Base-by-base conservation (phyloP, 2,797 vertebrate species). In the Rallus crepitans region DNA sequence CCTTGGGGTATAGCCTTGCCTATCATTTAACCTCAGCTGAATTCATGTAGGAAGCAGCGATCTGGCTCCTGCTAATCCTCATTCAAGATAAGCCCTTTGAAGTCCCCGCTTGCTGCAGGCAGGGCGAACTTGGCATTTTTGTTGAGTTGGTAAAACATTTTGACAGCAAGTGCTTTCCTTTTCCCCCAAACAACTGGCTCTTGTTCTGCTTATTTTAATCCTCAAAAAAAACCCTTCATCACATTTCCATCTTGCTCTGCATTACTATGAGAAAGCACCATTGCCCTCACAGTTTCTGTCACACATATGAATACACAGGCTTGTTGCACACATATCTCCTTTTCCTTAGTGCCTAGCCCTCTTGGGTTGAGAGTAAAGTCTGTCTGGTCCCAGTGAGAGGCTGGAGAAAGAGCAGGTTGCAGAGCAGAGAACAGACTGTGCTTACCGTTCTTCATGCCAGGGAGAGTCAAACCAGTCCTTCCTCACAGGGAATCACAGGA, bases 21-120 rank as follows among this genome's bases (percentile, higher is more conserved):
- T 86, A 81, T 76, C 57, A 42, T 87, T 92, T 87, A 66, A 82
- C 76, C 65, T 78, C 82, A 52, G 78, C 81, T 83, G 89, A 90
- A 72, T 81, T 50, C 55, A 7, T 35, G 69, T 84, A 93, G 96
- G 85, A 95, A 96, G 82, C 59, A 42, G 55, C 4, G 35, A 88
- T 86, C 81, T 94, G 94, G 60, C 83, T 93, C 60, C 45, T 5
- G 40, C 78, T 91, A 96, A 94, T 95, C 90, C 68, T 85, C 64
- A 80, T 89, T 89, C 83, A 82, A 94, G 94, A 92, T 92, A 93
- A 96, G 24, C 42, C 71, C 79, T 95, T 94, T 93, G 85, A 96
- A 96, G 91, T 91, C 73, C 59, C 11, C 52, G 27, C 42, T n/a
- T 8, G 33, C 53, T 94, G 92, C 71, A 96, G 82, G 76, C 81